Evolutionary conservation across 35 echinoderm and acorn worm genomes (phyloP).

Genomic region (Eucidaris tribuloides): DNA sequence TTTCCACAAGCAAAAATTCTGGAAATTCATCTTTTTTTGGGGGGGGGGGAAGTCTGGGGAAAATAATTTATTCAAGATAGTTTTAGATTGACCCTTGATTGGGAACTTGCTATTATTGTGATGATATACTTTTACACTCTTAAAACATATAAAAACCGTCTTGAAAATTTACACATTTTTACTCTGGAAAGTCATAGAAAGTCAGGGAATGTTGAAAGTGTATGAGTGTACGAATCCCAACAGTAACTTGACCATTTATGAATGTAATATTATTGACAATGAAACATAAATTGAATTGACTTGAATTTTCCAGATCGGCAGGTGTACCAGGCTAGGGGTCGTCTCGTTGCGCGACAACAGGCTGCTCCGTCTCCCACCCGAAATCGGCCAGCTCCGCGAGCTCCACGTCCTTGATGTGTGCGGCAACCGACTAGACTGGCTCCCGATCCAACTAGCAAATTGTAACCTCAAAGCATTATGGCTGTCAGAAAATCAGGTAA

Average conservation of each 20-base stretch:
- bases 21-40: too few relatives aligned
- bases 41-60: too few relatives aligned
- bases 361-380: constrained; percentile 75
- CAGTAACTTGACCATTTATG: background rate
- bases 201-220: too few relatives aligned
- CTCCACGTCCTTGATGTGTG: constrained; percentile 93
- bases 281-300: background rate
- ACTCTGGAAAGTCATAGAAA: too few relatives aligned
- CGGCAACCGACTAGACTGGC: constrained; percentile 86
- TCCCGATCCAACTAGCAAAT: constrained; percentile 86
- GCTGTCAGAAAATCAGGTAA: constrained; percentile 98
- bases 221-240: too few relatives aligned
- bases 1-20: too few relatives aligned
- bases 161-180: too few relatives aligned
- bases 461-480: constrained; percentile 97
- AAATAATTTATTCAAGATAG: too few relatives aligned
- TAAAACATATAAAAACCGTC: too few relatives aligned
- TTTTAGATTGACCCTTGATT: too few relatives aligned
- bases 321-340: constrained; percentile 78
- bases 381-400: constrained; percentile 79
- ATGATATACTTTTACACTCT: too few relatives aligned
- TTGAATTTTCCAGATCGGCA: constrained; percentile 58
- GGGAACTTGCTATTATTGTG: too few relatives aligned
- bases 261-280: background rate
- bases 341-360: constrained; percentile 85